Base-by-base conservation (phyloP, 2,888 invertebrate species). In the Cerastis leucographa region DNA sequence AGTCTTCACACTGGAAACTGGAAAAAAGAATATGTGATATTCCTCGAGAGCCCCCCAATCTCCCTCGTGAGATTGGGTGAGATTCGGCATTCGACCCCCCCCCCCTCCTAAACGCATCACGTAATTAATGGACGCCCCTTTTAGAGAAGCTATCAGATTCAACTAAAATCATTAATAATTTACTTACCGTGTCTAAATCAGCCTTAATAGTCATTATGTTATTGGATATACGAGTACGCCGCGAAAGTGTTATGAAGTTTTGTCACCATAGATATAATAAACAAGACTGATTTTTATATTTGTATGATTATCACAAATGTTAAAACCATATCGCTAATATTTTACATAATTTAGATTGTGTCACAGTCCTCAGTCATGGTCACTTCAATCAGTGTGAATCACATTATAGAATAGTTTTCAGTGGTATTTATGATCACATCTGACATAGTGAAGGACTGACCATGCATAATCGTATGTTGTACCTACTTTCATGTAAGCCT, bases 331-430 rank as follows among this genome's bases (percentile, higher is more conserved):
- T 65, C 54, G 56, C 72, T 61, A 49, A 78, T 35, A 35, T 29
- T 75, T 81, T 56, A 65, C 64, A 80, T 80, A 74, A 64, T 54
- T 54, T 29, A 64, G 46, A 62, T 54, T 62, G 46, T 81, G 61
- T 73, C 44, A 69, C 44, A 35, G 12, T 29, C 19, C 71, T 29
- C 19, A 49, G 42, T 49, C 42, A 42, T 19, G 42, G 49, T 12
- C 14, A 35, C 17, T 72, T 62, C 56, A 25, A 25, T 56, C 25
- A 25, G 25, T 73, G 51, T 74, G 81, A 54, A 42, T 74, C 35
- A 73, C 40, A 54, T 22, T 29, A 25, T 64, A 12, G 22, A n/a
- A 42, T 42, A 12, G 51, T 42, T 74, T 64, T 44, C 29, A 56
- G 22, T 49, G 44, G 9, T 71, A 56, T 22, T 11, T 14, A 22